Base-by-base conservation (phyloP, 2,888 invertebrate genomes). In the Hanleya hanleyi region DNA sequence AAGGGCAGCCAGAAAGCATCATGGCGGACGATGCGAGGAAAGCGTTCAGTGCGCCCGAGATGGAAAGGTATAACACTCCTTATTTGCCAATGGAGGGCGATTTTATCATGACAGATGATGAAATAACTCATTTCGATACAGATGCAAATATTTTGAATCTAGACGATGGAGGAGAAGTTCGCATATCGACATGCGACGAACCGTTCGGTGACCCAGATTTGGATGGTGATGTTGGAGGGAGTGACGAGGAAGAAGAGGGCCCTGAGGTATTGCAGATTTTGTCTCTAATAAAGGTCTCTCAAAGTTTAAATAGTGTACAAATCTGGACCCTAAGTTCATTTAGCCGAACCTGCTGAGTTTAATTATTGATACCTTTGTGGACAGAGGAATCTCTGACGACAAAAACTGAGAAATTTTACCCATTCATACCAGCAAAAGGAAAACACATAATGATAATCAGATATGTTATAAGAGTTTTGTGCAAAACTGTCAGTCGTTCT, bases 141-240 rank as follows among this genome's bases (percentile, higher is more conserved):
- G 83, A 84, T 51, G 82, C 85, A 51, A 84, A 87, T 72, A 83
- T 86, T 70, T 74, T 87, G 32, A 84, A 81, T 49, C 78, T 87
- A 57, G 86, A 86, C 67, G 81, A 84, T 22, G 78, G 77, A 41
- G 68, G 78, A 47, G 78, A 77, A 57, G 70, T 57, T 15, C 70
- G 79, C 7, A 79, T 79, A n/a, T 74, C 75, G 12, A 77, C 73
- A 29, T 79, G 79, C 49, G 61, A 70, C 18, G 66, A 66, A n/a
- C 77, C 73, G 26, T 79, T 80, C 49, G 61, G 71, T n/a, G 66
- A 66, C 38, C 38, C 26, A 9, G 9, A n/a, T 7, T 12, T 22
- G 3, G 66, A 77, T 49, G 77, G 75, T 33, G 73, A 74, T 61
- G 71, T 41, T 7, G 78, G 70, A 33, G 78, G 77, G 35, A 79